A percentile compares a stretch with the other conserved stretches of the same genome.
These are phyloP conservation scores for Hermaeophaga mercurialis DNA, from an alignment of 2,888 invertebrate species.

Conservation along the genomic window DNA sequence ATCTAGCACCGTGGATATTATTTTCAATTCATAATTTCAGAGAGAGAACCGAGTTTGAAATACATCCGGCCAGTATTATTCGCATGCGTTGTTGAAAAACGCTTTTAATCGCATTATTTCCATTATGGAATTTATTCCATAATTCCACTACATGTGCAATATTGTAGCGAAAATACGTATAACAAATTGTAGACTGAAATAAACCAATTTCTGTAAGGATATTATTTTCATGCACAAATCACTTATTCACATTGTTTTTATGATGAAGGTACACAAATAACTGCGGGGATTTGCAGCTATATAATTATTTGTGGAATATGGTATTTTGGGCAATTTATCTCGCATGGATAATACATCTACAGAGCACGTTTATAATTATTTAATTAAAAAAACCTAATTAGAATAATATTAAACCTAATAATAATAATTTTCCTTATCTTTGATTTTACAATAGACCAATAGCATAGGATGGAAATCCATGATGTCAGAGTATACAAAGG, in stretches of 20 bases:
- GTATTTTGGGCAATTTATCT: too few relatives aligned
- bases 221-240: slow-evolving; percentile 31
- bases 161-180: slow-evolving; percentile 33
- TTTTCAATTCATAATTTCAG: slow-evolving; percentile 19
- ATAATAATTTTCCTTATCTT: too few relatives aligned
- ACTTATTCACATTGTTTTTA: slow-evolving; percentile 28
- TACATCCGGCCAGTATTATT: slow-evolving; percentile 33
- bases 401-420: too few relatives aligned
- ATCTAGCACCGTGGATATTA: slow-evolving; percentile 16
- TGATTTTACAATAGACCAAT: too few relatives aligned
- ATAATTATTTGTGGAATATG: too few relatives aligned
- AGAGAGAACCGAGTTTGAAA: slow-evolving; percentile 32
- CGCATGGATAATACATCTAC: too few relatives aligned
- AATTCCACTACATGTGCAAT: slow-evolving; percentile 40
- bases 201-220: slow-evolving; percentile 32
- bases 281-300: too few relatives aligned
- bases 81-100: slow-evolving; percentile 39
- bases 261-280: too few relatives aligned
- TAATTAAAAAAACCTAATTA: too few relatives aligned
- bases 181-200: slow-evolving; percentile 35
- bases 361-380: too few relatives aligned
- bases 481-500: too few relatives aligned
- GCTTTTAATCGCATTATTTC: slow-evolving; percentile 50
- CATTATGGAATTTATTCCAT: slow-evolving; percentile 46
- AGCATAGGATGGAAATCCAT: too few relatives aligned